Evolutionary conservation across 1,140 invertebrate genomes (phyloP).

Genomic region (Colletes latitarsis): DNA sequence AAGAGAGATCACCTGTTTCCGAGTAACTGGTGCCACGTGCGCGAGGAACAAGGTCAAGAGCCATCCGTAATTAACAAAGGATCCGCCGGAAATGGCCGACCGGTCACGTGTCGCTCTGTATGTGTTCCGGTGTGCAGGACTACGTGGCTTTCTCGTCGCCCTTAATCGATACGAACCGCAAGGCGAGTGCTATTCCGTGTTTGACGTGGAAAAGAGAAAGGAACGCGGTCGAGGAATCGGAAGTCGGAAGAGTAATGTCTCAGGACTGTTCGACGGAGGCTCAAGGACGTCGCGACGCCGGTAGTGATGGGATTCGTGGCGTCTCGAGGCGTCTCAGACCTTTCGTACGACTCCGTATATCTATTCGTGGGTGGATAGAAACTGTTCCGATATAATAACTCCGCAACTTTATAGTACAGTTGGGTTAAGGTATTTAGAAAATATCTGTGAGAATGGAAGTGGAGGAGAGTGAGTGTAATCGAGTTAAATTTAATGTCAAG

Average conservation of each 20-base stretch:
- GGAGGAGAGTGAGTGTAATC: no score
- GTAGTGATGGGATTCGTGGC: no score
- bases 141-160: not conserved
- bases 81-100: constrained; percentile 8
- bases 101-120: not conserved
- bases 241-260: not conserved
- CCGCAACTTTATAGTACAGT: no score
- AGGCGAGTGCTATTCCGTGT: constrained; percentile 28
- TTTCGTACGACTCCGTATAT: no score
- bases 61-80: constrained; percentile 19
- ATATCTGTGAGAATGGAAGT: no score
- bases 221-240: not conserved
- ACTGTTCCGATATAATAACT: no score
- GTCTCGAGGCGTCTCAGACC: no score
- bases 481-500: no score
- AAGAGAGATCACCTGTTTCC: not conserved
- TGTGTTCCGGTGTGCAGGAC: not conserved
- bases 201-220: not conserved
- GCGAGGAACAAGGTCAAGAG: constrained; percentile 23
- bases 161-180: not conserved
- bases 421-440: no score
- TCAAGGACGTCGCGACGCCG: constrained; percentile 22
- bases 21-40: not conserved
- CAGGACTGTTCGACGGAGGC: not conserved
- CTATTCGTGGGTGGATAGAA: no score